Base-by-base conservation (phyloP, 2,888 invertebrate species). In the Diarsia dahlii region DNA sequence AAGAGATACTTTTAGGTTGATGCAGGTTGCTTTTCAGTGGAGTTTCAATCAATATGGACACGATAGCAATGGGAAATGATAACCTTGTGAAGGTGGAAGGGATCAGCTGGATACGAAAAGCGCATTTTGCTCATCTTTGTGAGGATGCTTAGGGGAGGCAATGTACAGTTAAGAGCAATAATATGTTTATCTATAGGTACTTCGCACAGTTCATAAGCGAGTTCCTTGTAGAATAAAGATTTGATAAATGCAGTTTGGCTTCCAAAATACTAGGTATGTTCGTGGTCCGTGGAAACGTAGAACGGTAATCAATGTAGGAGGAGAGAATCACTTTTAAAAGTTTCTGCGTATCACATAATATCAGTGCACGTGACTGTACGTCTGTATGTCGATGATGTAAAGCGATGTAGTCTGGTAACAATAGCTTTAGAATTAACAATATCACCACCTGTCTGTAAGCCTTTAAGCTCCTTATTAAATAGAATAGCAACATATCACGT, bases 401-500 rank as follows among this genome's bases (percentile, higher is more conserved):
- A 67, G n/a, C 3, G 5, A 60, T 28, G 0, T 0, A n/a, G 3
- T 39, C 18, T 23, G 5, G 48, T 23, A 39, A 9, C n/a, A 1
- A 75, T 45, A 15, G 20, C 5, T 60, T 28, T 15, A 6, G 10
- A 63, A 8, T 18, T 34, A 20, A 45, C 34, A 23, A 46, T 8
- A 54, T 23, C 5, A 56, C 39, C 13, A 39, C 34, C 18, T 13
- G n/a, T 48, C 10, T 63, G 18, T 1, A 20, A 68, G 67, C 45
- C 6, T 52, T 34, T 13, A 46, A 69, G 68, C 60, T 2, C 85
- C 85, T 81, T 70, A 62, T 48, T n/a, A 46, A 73, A 70, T 0
- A 23, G 50, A 67, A 73, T 71, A 84, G 76, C 82, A 82, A 64
- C 63, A 34, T 76, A 56, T 71, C 81, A 54, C 76, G 56, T 71